Conservation (phyloP, 2,113 vertebrate genomes). For the Elanoides forficatus region DNA sequence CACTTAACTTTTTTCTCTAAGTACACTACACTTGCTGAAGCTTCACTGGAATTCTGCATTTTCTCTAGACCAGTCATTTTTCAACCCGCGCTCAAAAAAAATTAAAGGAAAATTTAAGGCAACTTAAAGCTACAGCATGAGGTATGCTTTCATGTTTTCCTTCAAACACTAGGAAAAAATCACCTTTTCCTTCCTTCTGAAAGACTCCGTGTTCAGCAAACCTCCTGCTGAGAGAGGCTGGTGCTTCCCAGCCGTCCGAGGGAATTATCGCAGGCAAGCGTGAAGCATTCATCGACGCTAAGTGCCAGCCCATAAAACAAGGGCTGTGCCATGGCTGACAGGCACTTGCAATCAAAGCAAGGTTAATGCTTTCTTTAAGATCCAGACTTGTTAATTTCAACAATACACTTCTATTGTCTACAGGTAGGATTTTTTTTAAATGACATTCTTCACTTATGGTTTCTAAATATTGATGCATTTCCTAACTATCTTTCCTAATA, state of each 20-base stretch:
- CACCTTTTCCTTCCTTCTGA: not conserved
- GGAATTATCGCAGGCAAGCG: not conserved
- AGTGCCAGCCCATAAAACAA: not conserved
- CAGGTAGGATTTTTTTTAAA: not conserved
- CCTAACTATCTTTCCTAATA: not conserved
- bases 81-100: not conserved
- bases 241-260: fast-evolving
- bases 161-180: not conserved
- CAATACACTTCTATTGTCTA: fast-evolving
- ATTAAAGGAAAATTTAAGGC: not conserved
- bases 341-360: not conserved
- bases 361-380: not conserved
- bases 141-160: not conserved
- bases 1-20: not conserved
- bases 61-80: not conserved
- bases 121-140: not conserved
- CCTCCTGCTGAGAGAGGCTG: not conserved
- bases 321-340: not conserved
- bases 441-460: not conserved
- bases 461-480: not conserved
- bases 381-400: not conserved
- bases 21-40: fast-evolving
- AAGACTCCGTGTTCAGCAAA: not conserved
- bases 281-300: fast-evolving
- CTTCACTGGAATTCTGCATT: not conserved